A percentile compares a stretch with the other conserved stretches of the same genome.
Evolutionary conservation across 1,140 invertebrate species (phyloP).

Genomic region (Agrilus planipennis): DNA sequence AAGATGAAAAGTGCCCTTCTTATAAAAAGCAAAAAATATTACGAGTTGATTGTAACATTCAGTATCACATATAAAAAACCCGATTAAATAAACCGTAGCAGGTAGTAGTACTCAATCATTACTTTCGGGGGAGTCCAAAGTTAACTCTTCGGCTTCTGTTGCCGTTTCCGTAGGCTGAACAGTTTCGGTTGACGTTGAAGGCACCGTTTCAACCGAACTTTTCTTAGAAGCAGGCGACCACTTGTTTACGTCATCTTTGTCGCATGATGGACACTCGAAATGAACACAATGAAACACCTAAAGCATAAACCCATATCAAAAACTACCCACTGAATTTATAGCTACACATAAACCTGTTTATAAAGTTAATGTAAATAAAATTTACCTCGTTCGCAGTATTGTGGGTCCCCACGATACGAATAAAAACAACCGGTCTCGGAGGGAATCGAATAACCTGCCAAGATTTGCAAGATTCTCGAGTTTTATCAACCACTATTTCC

Average conservation of each 20-base stretch:
- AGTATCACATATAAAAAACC: too few species aligned
- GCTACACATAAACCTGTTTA: background rate
- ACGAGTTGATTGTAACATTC: too few species aligned
- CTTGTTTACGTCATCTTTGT: slow-evolving; percentile 31
- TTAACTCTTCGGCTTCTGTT: slow-evolving; percentile 40
- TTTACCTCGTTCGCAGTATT: slow-evolving; percentile 93
- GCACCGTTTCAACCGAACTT: slow-evolving; percentile 29
- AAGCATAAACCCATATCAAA: slow-evolving; percentile 4
- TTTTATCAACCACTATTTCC: slow-evolving; percentile 73
- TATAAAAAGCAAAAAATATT: too few species aligned
- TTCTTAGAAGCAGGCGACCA: slow-evolving; percentile 23
- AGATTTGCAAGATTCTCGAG: slow-evolving; percentile 63
- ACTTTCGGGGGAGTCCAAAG: slow-evolving; percentile 8
- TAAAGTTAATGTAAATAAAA: background rate
- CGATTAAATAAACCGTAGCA: too few species aligned
- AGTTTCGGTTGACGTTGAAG: slow-evolving; percentile 8
- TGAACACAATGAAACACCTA: slow-evolving; percentile 97
- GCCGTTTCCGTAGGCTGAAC: slow-evolving; percentile 40
- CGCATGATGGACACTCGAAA: slow-evolving; percentile 84
- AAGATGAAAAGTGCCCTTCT: too few species aligned
- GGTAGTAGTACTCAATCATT: too few species aligned
- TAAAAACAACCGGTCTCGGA: slow-evolving; percentile 78
- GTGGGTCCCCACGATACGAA: slow-evolving; percentile 86
- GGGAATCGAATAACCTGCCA: slow-evolving; percentile 87
- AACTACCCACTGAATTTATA: background rate